These are phyloP conservation scores for Pedetes capensis DNA, from an alignment of 2,113 vertebrate genomes.

Conservation along the genomic window DNA sequence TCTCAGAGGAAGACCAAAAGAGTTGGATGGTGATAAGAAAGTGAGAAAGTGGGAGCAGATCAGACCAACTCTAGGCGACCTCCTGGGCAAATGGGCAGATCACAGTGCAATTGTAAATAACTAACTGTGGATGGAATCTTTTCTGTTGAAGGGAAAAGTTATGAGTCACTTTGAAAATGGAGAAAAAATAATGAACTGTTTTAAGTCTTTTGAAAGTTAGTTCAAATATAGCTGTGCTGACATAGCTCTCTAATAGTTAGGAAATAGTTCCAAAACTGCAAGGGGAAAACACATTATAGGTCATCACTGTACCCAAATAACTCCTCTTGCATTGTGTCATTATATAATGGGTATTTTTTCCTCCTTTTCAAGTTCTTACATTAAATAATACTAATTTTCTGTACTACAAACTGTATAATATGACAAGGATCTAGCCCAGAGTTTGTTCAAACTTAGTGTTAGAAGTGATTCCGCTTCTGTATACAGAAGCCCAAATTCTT, in stretches of 20 bases:
- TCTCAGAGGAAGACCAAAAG: not conserved
- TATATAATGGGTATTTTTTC: not conserved
- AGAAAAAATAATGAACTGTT: conserved; percentile 29
- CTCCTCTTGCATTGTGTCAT: not conserved
- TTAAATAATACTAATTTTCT: not conserved
- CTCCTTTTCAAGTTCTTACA: not conserved
- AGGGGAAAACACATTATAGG: conserved; percentile 4
- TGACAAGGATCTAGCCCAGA: not conserved
- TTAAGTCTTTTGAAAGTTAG: conserved; percentile 43
- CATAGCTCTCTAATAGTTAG: conserved; percentile 21
- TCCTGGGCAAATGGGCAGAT: not conserved
- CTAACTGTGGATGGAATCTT: not conserved
- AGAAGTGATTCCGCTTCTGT: not conserved
- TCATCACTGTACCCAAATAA: conserved; percentile 27
- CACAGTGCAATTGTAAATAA: not conserved
- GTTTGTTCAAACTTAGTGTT: not conserved
- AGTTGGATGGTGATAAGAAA: not conserved
- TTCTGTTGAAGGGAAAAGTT: not conserved
- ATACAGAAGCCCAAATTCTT: not conserved
- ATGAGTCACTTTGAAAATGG: not conserved
- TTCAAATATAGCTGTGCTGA: conserved; percentile 34
- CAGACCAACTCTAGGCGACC: not conserved
- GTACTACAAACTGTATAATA: not conserved
- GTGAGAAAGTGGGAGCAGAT: not conserved
- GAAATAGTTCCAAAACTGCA: conserved; percentile 28